A percentile compares a stretch with the other conserved stretches of the same genome.
phyloP scores from a whole-genome alignment of 2,797 vertebrate species.

The Danio jaintianensis region DNA sequence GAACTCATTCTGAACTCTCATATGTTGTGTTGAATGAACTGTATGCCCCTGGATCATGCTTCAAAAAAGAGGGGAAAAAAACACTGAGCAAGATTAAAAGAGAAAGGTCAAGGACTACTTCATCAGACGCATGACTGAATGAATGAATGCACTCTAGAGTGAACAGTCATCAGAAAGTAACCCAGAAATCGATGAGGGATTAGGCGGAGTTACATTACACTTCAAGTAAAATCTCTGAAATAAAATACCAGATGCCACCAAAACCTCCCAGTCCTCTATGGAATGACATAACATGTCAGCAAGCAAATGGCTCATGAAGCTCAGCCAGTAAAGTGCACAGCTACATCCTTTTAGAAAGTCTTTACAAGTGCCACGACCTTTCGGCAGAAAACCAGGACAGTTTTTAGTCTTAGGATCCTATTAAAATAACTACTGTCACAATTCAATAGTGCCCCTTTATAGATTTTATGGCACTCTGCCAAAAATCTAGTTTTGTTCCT shows the following conservation, averaged over 20 bases:
- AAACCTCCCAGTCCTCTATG: background rate
- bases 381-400: background rate
- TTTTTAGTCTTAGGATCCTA: background rate
- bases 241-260: slow-evolving; percentile 17
- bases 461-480: slow-evolving; percentile 3
- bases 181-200: slow-evolving; percentile 6
- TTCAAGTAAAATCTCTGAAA: slow-evolving; percentile 24
- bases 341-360: slow-evolving; percentile 17
- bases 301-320: slow-evolving; percentile 31
- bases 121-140: background rate
- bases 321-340: slow-evolving; percentile 8
- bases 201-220: background rate
- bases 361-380: slow-evolving; percentile 10
- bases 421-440: background rate
- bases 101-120: background rate
- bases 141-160: background rate
- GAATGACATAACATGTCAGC: slow-evolving; percentile 8
- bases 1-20: no score
- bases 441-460: background rate
- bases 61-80: background rate
- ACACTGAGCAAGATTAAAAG: background rate
- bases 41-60: no score
- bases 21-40: no score
- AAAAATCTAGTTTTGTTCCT: background rate
- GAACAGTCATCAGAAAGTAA: slow-evolving; percentile 6